Base-by-base conservation (phyloP, 2,797 vertebrate species). In the Benthosema pterotum region DNA sequence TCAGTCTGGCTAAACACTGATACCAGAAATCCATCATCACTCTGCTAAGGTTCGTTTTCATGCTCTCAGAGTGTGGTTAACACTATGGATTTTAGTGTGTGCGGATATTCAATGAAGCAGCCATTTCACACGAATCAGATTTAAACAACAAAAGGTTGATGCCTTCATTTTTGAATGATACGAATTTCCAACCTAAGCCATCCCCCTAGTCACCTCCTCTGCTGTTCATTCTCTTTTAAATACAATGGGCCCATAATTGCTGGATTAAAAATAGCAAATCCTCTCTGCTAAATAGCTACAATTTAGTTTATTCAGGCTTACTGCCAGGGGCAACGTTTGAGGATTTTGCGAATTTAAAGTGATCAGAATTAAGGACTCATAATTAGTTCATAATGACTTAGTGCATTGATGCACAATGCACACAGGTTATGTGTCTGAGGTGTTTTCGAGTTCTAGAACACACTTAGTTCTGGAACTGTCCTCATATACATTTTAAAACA, bases 311-410 rank as follows among this genome's bases (percentile, higher is more conserved):
- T 48, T 66, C 19, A 68, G 60, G 45, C 52, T 25, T 51, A 22
- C 50, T 65, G 57, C 57, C 49, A 32, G 43, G 50, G 55, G 16
- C 69, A 63, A 55, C 57, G 46, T 55, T 42, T 71, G 63, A 71
- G 61, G 55, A 75, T 63, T 77, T 62, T 14, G 42, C 55, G 73
- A 72, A 42, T 45, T 71, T 56, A 80, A 83, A 65, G 62, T 60
- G 22, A 71, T 71, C 57, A 49, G 56, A 75, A 72, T 77, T 52
- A 67, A 63, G 16, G 47, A 22, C 55, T 72, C 61, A 47, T 71
- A 71, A 81, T 78, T 69, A 65, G 53, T 57, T 50, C 60, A 22
- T 42, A 52, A 53, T 71, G 68, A 49, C 18, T 53, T 52, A 57
- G 51, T 51, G 47, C 62, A 66, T 48, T 42, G 60, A 72, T 25